Evolutionary conservation across 2,797 vertebrate genomes (phyloP).

Genomic region (Fringilla coelebs): DNA sequence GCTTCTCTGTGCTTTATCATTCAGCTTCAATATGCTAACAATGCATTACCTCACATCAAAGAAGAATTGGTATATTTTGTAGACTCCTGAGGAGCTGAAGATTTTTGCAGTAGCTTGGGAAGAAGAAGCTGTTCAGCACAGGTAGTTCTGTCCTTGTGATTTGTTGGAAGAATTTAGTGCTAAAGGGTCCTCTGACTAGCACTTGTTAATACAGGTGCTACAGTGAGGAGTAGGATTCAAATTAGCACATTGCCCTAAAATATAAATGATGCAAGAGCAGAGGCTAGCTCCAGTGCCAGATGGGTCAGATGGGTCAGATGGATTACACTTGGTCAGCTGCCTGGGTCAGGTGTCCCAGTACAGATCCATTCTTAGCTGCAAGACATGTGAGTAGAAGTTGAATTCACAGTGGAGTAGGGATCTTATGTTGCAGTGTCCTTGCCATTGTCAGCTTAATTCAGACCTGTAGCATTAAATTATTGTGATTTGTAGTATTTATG

Average conservation of each 20-base stretch:
- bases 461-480: neutral
- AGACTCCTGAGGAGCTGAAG: constrained; percentile 37
- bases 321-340: neutral
- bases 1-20: neutral
- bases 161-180: constrained; percentile 27
- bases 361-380: neutral
- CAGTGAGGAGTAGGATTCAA: neutral
- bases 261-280: neutral
- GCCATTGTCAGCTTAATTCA: neutral
- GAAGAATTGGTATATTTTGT: constrained; percentile 52
- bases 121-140: constrained; percentile 38
- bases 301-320: neutral
- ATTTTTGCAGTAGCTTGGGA: constrained; percentile 33
- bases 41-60: constrained; percentile 23
- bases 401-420: neutral
- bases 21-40: neutral
- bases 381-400: neutral
- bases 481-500: neutral
- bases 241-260: neutral
- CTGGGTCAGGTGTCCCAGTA: neutral
- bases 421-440: neutral
- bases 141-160: constrained; percentile 20
- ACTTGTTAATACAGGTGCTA: neutral
- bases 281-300: neutral
- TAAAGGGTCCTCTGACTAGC: constrained; percentile 34